A percentile compares a stretch with the other conserved stretches of the same genome.
Conservation (phyloP, 1,140 invertebrate species). For the Macrotrachela quadricornifera region DNA sequence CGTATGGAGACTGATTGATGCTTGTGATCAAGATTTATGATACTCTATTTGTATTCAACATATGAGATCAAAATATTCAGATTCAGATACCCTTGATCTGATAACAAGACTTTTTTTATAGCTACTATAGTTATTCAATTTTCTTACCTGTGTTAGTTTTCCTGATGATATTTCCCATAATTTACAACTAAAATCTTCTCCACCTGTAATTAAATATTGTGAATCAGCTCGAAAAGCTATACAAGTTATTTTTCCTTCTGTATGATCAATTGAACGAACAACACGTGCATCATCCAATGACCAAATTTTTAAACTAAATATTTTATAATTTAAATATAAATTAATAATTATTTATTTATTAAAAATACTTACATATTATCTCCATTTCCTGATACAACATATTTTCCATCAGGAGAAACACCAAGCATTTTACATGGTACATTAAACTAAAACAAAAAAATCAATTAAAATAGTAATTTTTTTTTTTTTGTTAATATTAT, state of each 20-base stretch:
- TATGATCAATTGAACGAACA: slow-evolving; percentile 48
- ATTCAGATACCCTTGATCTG: too few relatives aligned
- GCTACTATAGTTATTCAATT: too few relatives aligned
- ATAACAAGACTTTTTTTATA: too few relatives aligned
- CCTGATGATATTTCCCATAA: slow-evolving; percentile 40
- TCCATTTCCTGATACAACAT: slow-evolving; percentile 4
- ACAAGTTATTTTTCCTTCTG: slow-evolving; percentile 52
- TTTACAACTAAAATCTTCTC: slow-evolving; percentile 60
- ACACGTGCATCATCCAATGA: slow-evolving; percentile 42
- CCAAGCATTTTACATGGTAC: slow-evolving; percentile 7
- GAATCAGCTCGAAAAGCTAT: slow-evolving; percentile 56
- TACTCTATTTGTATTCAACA: too few relatives aligned
- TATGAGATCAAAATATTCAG: too few relatives aligned
- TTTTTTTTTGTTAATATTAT: too few relatives aligned
- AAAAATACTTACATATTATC: slow-evolving; percentile 8
- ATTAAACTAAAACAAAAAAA: background rate
- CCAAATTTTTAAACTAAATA: slow-evolving; percentile 43
- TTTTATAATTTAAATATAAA: background rate
- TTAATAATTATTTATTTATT: background rate
- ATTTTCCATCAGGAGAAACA: slow-evolving; percentile 1
- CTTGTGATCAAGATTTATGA: too few relatives aligned
- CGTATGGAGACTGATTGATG: too few relatives aligned
- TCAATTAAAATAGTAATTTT: too few relatives aligned
- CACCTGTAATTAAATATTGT: slow-evolving; percentile 56
- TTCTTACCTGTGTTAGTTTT: slow-evolving; percentile 44